A percentile compares a stretch with the other conserved stretches of the same genome.
phyloP scores from a whole-genome alignment of 2,113 vertebrate genomes.

The Entomyzon cyanotis region DNA sequence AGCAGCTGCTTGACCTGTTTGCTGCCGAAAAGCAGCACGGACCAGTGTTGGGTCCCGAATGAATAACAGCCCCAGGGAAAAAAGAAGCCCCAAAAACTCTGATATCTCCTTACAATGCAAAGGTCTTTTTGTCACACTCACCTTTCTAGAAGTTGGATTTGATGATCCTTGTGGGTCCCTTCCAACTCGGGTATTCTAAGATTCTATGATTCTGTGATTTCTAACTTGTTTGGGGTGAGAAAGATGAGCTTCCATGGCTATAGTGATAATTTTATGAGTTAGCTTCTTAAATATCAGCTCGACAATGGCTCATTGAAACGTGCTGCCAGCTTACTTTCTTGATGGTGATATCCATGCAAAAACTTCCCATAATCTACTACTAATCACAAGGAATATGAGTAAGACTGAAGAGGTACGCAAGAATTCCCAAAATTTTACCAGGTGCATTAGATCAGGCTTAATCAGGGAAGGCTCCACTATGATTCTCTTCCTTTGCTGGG shows the following conservation, averaged over 20 bases:
- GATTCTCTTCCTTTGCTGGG: neutral
- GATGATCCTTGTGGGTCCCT: neutral
- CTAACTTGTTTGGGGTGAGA: neutral
- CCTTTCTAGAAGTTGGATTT: neutral
- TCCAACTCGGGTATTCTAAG: neutral
- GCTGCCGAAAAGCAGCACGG: neutral
- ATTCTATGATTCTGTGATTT: neutral
- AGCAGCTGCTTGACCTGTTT: neutral
- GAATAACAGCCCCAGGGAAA: neutral
- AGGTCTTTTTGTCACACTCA: neutral
- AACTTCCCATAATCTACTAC: neutral
- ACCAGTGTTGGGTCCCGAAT: neutral
- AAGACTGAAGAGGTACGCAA: neutral
- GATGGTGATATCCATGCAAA: neutral
- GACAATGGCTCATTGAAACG: neutral
- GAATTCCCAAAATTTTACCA: neutral
- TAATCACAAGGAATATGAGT: neutral
- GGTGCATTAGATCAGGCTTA: neutral
- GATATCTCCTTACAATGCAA: neutral
- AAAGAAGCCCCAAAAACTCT: neutral
- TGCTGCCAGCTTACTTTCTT: neutral
- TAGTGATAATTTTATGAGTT: constrained; percentile 4
- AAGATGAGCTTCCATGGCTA: neutral
- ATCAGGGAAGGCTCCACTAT: fast-evolving
- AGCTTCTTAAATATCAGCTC: neutral